Percentiles rank a stretch among this genome's conserved stretches.
These are phyloP conservation scores for Phenganax stokvisi DNA, from an alignment of 92 coral and sea anemone species.

Conservation along the genomic window DNA sequence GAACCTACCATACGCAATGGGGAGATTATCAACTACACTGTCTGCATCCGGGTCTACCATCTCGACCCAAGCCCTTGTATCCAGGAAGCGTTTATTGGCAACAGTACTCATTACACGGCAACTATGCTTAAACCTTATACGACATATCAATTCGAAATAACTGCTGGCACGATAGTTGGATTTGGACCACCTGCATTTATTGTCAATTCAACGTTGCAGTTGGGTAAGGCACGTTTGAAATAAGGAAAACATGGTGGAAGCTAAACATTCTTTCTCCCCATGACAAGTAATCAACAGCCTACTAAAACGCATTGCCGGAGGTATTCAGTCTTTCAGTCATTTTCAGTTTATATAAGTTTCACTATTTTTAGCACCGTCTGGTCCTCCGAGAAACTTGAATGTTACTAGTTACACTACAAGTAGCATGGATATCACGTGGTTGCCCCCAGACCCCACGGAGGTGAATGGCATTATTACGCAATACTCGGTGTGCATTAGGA, in stretches of 20 bases:
- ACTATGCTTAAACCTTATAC: background rate
- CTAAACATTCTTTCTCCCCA: no score
- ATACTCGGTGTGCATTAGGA: background rate
- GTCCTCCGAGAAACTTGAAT: constrained; percentile 9
- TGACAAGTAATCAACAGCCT: background rate
- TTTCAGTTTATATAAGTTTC: background rate
- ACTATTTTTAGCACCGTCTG: constrained; percentile 11
- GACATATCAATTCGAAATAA: background rate
- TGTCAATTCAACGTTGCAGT: background rate
- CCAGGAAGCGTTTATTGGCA: background rate
- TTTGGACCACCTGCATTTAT: background rate
- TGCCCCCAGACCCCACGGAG: constrained; percentile 9
- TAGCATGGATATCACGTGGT: constrained; percentile 3
- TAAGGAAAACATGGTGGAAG: no score
- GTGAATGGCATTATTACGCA: background rate
- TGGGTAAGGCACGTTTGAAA: background rate
- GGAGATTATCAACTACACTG: background rate
- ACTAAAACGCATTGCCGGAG: background rate
- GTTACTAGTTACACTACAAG: background rate
- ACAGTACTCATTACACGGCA: background rate
- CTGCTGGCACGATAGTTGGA: constrained; percentile 3
- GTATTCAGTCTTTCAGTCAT: background rate
- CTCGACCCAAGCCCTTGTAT: background rate
- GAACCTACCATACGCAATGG: background rate
- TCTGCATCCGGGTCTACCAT: constrained; percentile 4